Evolutionary conservation across 2,113 vertebrate species (phyloP), one percentile per base, ranked within the genome.

Genomic region (Anser brachyrhynchus): DNA sequence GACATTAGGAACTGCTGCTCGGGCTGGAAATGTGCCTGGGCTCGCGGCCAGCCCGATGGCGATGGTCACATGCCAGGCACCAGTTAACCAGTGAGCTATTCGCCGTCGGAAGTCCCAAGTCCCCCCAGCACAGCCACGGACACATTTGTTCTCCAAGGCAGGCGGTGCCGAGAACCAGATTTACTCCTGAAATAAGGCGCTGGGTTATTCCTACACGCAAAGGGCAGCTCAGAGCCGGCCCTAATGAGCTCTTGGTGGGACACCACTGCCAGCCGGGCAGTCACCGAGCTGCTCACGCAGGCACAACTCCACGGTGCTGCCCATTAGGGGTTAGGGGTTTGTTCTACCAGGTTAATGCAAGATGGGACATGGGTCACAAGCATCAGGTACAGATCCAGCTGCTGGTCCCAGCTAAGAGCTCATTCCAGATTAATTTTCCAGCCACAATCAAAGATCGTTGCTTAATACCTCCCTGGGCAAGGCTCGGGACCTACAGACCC

Each of bases 201-300:
- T 0, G 15, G 33, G 54, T 49, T 67, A 13, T 3, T 37, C 4
- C 58, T 49, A 22, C 66, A 72, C 13, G 1, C 2, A 16, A 0
- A 4, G 79, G 31, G 5, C 35, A 57, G 49, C 8, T 28, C 65
- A 39, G 10, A 26, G 29, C 8, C 0, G 0, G 35, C 35, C 67
- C 66, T 22, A 35, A 51, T 25, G 54, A 81, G 83, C 11, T 74
- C 57, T 69, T 54, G 35, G 13, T 2, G 33, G 0, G 21, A 0
- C 0, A 15, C 1, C 9, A 33, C 0, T 91, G 91, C 83, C 71
- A 92, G 8, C 28, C 11, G 21, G 19, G 21, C 65, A 16, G 58
- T 26, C 13, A 12, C 86, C 11, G 51, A 90, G 75, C 12, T 79
- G 10, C 90, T 86, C 58, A 29, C 55, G 10, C n/a, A 0, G 69